These are phyloP conservation scores for Amphimedon queenslandica DNA, from an alignment of 37 sponge, comb jelly and placozoan genomes.

Conservation along the genomic window DNA sequence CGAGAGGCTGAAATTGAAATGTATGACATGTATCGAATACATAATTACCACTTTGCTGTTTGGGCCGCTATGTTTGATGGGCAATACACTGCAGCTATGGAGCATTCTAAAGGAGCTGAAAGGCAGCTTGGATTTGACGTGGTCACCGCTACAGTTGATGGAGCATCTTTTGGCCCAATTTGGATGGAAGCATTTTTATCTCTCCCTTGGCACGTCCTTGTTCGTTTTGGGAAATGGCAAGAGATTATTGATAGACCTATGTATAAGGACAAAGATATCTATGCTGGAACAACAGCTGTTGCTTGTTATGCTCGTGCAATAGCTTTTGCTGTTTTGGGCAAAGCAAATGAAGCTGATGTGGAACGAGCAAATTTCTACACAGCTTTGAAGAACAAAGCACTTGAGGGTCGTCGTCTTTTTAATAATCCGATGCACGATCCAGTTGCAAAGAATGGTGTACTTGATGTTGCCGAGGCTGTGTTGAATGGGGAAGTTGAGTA, in stretches of 20 bases:
- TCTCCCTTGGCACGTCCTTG: constrained; percentile 56
- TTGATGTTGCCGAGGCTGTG: constrained; percentile 57
- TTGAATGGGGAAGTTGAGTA: constrained; percentile 68
- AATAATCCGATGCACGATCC: constrained; percentile 52
- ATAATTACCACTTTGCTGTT: constrained; percentile 63
- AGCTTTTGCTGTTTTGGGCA: constrained; percentile 59
- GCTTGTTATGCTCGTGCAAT: constrained; percentile 64
- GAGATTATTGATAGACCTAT: constrained; percentile 53
- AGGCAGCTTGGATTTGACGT: constrained; percentile 37
- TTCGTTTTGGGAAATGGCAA: constrained; percentile 70
- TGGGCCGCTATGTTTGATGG: constrained; percentile 78
- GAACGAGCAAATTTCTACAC: constrained; percentile 37
- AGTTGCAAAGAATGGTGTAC: constrained; percentile 32
- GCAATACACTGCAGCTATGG: constrained; percentile 37
- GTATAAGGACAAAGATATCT: constrained; percentile 45
- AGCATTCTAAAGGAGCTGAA: constrained; percentile 50
- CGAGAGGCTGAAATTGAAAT: constrained; percentile 41
- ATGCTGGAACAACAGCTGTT: constrained; percentile 30
- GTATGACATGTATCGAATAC: constrained; percentile 52
- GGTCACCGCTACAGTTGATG: constrained; percentile 38
- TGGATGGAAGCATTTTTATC: constrained; percentile 39
- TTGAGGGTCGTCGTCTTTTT: constrained; percentile 24
- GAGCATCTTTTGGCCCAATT: constrained; percentile 36
- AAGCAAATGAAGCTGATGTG: constrained; percentile 37
- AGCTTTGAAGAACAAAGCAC: constrained; percentile 43